Evolutionary conservation across 2,113 vertebrate species (phyloP), one percentile per base, ranked within the genome.

Genomic region (Loxodonta africana): DNA sequence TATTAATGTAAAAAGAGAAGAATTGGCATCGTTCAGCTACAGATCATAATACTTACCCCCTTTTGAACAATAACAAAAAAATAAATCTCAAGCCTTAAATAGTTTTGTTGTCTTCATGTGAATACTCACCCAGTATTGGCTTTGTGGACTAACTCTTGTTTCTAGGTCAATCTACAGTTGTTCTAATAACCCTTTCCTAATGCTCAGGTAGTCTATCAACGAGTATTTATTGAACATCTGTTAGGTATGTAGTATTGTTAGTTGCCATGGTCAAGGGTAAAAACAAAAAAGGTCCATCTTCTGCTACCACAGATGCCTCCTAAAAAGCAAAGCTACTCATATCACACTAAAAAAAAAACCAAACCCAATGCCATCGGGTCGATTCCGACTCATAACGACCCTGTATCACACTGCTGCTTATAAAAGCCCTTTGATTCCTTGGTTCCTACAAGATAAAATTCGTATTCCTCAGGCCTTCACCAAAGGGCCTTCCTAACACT

Each of bases 11-110:
- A 76, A 41, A 80, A 95, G 91, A 93, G 69, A 97, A 69, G 37
- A 93, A 95, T 94, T 97, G 73, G 82, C 84, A 92, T 94, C n/a
- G 60, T 98, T 95, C 91, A 26, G 48, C 86, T 96, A 65, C 12
- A 95, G 67, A 85, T 95, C 73, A 44, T 90, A 97, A 94, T 89
- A 88, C n/a, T 78, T 73, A 80, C 25, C 21, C 46, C 90, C 53
- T 97, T 88, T 81, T 93, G 92, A 76, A 62, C 65, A 94, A 46
- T 95, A 88, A 76, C 63, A 85, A 88, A 90, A 96, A 69, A 69
- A 48, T 6, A 94, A 67, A 6, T 65, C n/a, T 51, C 51, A 78
- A 87, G 12, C 91, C 67, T 82, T 96, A 71, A 84, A 78, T 80
- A 77, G 6, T 95, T 71, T 44, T 90, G 30, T 83, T 95, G 14